Evolutionary conservation across 2,888 invertebrate species (phyloP), one percentile per base, ranked within the genome.

Genomic region (Thymelicus lineola): DNA sequence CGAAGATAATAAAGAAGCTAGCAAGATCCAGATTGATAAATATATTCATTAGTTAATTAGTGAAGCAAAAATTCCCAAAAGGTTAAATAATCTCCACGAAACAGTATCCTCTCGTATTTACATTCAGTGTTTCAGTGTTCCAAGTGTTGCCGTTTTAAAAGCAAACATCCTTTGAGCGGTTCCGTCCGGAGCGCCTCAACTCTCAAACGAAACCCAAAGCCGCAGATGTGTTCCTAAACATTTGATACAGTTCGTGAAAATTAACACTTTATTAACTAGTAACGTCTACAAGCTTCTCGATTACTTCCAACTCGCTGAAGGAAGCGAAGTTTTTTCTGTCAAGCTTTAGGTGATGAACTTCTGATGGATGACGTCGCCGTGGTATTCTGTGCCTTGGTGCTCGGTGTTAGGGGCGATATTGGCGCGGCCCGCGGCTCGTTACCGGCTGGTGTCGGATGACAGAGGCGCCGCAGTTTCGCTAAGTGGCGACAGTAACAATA

Each of bases 401-500:
- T 3, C 7, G 14, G 15, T 0, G 48, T 62, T 70, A 73, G 65
- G 63, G 70, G 61, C 45, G 63, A n/a, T 62, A 55, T 73, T 70
- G 7, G 74, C 53, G 42, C n/a, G n/a, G 7, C 38, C 20, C 53
- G 36, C 17, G 36, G 20, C 20, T 38, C 9, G 66, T 45, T 53
- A 59, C 45, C 45, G 45, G 59, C 15, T 38, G 70, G 85, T 90
- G 79, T 91, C 85, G 79, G 77, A 79, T 91, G 86, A 83, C 90
- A 86, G 77, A 87, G 81, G 80, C 79, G 81, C 83, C 85, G 85
- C 81, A 64, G 77, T 81, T 77, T 76, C 75, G 78, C 82, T 87
- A 88, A 90, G 91, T 89, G 91, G 85, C 84, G 88, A 88, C 90
- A 86, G 81, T 88, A 89, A 85, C 86, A 89, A 91, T 82, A 91